These are phyloP conservation scores for Chelonoidis abingdonii DNA, from an alignment of 2,113 vertebrate genomes.

Conservation along the genomic window DNA sequence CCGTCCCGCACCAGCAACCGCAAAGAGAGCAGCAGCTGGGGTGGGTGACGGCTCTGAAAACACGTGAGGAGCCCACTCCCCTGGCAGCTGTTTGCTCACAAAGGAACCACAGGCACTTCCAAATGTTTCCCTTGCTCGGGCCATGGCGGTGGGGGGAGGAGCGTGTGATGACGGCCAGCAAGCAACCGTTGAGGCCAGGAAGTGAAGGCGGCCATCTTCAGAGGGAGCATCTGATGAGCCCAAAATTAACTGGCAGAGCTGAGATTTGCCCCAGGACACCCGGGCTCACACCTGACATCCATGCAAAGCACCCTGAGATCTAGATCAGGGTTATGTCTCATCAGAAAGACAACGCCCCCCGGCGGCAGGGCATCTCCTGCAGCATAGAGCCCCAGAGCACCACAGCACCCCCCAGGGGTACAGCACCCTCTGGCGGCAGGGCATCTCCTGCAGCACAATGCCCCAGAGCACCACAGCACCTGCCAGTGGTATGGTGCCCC, in stretches of 20 bases:
- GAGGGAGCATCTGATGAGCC: neutral
- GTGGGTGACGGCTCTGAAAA: neutral
- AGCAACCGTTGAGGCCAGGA: neutral
- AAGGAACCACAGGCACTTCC: neutral
- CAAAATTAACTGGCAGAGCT: neutral
- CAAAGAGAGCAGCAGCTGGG: neutral
- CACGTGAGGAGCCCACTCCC: neutral
- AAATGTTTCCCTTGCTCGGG: neutral
- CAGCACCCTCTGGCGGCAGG: too few relatives aligned
- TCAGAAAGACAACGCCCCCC: neutral
- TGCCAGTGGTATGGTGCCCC: neutral
- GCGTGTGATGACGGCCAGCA: neutral
- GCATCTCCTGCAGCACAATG: too few relatives aligned
- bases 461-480: too few relatives aligned
- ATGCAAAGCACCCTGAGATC: neutral
- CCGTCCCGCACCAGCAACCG: neutral
- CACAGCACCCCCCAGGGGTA: too few relatives aligned
- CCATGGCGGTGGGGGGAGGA: too few relatives aligned
- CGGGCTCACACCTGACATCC: neutral
- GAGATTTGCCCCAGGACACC: neutral
- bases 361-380: too few relatives aligned
- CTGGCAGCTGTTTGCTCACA: neutral
- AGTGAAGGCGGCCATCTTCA: neutral
- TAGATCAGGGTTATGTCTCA: neutral
- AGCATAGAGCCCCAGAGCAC: too few relatives aligned